Base-by-base conservation (phyloP, 92 coral and sea anemone genomes). In the Bergia sp. region DNA sequence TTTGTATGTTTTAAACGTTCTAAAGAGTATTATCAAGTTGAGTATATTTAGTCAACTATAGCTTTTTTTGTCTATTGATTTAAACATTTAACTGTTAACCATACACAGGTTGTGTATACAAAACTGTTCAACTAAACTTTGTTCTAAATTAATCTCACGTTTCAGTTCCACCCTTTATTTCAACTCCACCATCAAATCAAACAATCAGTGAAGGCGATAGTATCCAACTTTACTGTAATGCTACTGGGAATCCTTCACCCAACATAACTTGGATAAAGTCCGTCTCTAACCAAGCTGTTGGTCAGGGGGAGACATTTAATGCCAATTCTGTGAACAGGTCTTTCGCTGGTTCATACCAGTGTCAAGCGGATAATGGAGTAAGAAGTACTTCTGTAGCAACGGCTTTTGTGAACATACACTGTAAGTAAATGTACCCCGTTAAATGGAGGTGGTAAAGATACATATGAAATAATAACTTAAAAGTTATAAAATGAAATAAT, bases 291-390 rank as follows among this genome's bases (percentile, higher is more conserved):
- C 85, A 57, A 16, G 29, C 64, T 55, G 43, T 84, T 21, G 21
- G 67, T 71, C 40, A 21, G 11, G 64, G 77, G 12, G 69, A 71
- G 67, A 71, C 64, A 18, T 49, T 44, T 47, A 71, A 8, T 13
- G 44, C 29, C 6, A 84, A 36, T 20, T 16, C 79, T 45, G 65
- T 84, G 37, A 5, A 84, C 57, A 69, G 45, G n/a, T 71, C 79
- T 7, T 2, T 36, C 36, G 13, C 61, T 45, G 87, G 87, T 0
- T 16, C 23, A 37, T 69, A 67, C 75, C 87, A 36, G 20, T 84
- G 87, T 71, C 29, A 16, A 69, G 87, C 87, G 18, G 78, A 71
- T 45, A 84, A 84, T 36, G 79, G 87, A 38, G 36, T 84, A 84
- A 36, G 66, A 11, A 71, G 37, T 36, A 9, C 58, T 53, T 23